Conservation (phyloP, 2,888 invertebrate species). For the Ormyrus labotus region DNA sequence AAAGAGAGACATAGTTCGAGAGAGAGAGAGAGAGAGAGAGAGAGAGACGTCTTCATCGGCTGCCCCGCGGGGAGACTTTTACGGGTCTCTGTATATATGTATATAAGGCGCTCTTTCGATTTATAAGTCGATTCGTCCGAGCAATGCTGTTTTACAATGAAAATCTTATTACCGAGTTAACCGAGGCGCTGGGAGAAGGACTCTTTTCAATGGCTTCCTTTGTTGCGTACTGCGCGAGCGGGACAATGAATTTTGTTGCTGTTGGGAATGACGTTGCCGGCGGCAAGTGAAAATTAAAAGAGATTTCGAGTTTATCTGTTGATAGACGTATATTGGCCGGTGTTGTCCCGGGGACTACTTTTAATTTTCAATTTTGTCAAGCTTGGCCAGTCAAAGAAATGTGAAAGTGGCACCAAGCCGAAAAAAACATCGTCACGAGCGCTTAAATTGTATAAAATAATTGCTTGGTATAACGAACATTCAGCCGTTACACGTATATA, state of each 20-base stretch:
- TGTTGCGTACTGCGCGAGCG: conserved; percentile 7
- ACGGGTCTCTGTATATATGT: conserved; percentile 11
- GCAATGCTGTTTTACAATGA: conserved; percentile 42
- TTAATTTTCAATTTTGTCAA: no score
- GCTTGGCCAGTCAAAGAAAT: background rate
- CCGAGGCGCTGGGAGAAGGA: background rate
- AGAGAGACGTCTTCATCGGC: conserved; percentile 55
- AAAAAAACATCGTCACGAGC: no score
- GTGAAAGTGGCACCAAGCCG: background rate
- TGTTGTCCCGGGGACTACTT: no score
- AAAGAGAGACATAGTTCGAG: background rate
- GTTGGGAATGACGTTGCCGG: background rate
- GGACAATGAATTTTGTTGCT: conserved; percentile 22
- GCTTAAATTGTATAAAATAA: no score
- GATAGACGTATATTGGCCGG: background rate
- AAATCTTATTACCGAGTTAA: conserved; percentile 46
- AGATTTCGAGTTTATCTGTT: background rate
- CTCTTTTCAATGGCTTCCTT: conserved; percentile 34
- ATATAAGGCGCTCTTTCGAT: conserved; percentile 17
- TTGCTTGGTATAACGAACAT: no score
- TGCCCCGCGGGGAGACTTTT: conserved; percentile 52
- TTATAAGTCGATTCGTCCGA: conserved; percentile 26
- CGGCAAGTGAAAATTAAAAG: conserved; percentile 15
- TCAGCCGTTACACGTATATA: no score
- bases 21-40: conserved; percentile 7